Conservation (phyloP, 2,888 invertebrate species). For the Chouioia cunea region DNA sequence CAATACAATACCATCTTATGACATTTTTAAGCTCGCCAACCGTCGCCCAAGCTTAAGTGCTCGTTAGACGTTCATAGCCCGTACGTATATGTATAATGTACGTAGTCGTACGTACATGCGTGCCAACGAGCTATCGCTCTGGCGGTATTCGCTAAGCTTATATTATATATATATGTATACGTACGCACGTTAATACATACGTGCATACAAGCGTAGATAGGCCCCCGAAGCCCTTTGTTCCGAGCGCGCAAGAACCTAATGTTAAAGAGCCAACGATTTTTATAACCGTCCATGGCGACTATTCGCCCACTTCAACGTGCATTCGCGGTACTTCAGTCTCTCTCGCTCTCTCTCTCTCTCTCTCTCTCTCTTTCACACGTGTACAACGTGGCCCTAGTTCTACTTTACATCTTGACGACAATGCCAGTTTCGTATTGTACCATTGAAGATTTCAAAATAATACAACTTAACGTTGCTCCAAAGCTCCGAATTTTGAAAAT, state of each 20-base stretch:
- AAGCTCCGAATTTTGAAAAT: too few species aligned
- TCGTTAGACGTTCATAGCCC: conserved; percentile 61
- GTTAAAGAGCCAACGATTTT: conserved; percentile 51
- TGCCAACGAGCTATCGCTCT: too few species aligned
- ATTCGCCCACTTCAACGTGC: neutral
- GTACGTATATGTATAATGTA: too few species aligned
- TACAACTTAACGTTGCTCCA: too few species aligned
- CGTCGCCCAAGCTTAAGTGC: conserved; percentile 58
- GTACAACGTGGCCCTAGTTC: neutral
- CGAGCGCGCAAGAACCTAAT: conserved; percentile 46
- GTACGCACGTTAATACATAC: neutral
- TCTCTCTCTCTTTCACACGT: neutral
- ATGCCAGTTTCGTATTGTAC: too few species aligned
- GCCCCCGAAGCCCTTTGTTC: conserved; percentile 53
- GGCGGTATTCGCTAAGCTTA: too few species aligned
- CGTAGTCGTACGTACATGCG: conserved; percentile 46
- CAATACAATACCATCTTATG: conserved; percentile 63
- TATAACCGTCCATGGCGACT: conserved; percentile 50
- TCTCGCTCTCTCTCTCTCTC: neutral
- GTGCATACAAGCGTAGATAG: conserved; percentile 1
- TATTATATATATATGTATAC: neutral
- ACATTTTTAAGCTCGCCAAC: conserved; percentile 60
- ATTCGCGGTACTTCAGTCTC: conserved; percentile 1
- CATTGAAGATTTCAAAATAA: too few species aligned
- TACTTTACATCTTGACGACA: too few species aligned